Conservation (phyloP, 2,888 invertebrate species). For the Drosophila cracens region DNA sequence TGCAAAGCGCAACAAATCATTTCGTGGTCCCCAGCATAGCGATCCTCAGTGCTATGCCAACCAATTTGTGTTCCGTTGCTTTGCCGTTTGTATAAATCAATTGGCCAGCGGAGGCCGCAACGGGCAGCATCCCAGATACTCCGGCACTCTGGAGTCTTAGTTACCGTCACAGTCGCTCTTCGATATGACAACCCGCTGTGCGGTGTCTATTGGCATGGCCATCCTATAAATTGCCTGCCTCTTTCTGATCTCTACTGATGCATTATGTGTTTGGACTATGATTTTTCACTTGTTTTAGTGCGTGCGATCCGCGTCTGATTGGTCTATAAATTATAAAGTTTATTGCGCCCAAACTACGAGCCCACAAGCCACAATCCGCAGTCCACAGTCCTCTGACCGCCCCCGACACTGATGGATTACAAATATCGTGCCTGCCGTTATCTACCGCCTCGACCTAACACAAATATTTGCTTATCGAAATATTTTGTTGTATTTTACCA, state of each 20-base stretch:
- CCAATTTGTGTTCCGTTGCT: constrained; percentile 81
- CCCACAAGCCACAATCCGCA: neutral
- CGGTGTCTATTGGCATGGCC: constrained; percentile 74
- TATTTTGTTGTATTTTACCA: constrained; percentile 23
- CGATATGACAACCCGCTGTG: constrained; percentile 82
- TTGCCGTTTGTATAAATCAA: constrained; percentile 81
- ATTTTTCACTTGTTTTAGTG: constrained; percentile 78
- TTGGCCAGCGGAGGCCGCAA: constrained; percentile 54
- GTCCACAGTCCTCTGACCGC: constrained; percentile 42
- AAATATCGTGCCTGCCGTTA: constrained; percentile 44
- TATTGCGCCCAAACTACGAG: constrained; percentile 61
- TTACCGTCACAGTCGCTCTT: constrained; percentile 42
- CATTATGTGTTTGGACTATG: constrained; percentile 80
- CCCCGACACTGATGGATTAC: constrained; percentile 79
- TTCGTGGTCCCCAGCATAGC: constrained; percentile 29
- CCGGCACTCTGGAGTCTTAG: constrained; percentile 29
- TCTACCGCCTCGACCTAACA: constrained; percentile 29
- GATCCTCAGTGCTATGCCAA: constrained; percentile 51
- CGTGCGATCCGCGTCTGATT: constrained; percentile 72
- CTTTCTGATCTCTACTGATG: constrained; percentile 62
- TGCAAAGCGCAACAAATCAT: constrained; percentile 75
- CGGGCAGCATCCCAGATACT: constrained; percentile 13
- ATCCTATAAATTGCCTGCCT: constrained; percentile 75
- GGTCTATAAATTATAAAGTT: constrained; percentile 76
- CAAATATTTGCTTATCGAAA: constrained; percentile 70